Conservation (phyloP, 2,113 vertebrate genomes). For the Donacobius atricapilla region DNA sequence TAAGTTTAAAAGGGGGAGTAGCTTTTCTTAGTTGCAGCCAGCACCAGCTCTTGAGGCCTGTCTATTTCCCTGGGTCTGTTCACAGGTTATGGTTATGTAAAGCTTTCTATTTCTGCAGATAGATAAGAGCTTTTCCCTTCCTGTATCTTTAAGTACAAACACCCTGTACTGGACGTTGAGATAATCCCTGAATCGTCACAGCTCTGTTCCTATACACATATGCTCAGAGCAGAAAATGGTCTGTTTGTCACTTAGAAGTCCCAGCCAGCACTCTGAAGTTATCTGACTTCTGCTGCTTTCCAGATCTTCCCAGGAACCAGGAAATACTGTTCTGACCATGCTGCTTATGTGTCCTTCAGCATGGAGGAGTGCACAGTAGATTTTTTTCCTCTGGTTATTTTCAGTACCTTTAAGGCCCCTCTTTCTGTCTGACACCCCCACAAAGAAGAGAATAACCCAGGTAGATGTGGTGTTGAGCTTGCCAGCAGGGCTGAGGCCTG, state of each 20-base stretch:
- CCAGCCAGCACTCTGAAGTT: background rate
- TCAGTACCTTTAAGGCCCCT: background rate
- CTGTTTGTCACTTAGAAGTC: background rate
- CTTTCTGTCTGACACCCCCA: background rate
- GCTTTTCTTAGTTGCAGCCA: background rate
- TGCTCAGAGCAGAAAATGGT: background rate
- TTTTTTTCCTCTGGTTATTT: background rate
- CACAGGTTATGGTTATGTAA: background rate
- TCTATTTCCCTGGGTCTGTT: background rate
- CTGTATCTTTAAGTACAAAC: background rate
- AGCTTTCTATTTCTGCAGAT: background rate
- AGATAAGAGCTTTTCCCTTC: background rate
- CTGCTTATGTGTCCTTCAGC: background rate
- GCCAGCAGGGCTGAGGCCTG: background rate
- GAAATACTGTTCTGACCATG: background rate
- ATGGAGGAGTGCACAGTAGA: background rate
- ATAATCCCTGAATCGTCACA: background rate
- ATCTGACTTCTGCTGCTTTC: background rate
- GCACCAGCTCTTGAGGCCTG: background rate
- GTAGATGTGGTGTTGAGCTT: background rate
- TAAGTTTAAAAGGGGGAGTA: background rate
- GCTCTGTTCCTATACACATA: background rate
- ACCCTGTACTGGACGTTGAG: background rate
- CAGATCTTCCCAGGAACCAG: background rate
- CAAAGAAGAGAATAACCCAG: background rate